A percentile compares a stretch with the other conserved stretches of the same genome.
These are phyloP conservation scores for Linurgus olivaceus DNA, from an alignment of 2,797 vertebrate genomes.

Conservation along the genomic window DNA sequence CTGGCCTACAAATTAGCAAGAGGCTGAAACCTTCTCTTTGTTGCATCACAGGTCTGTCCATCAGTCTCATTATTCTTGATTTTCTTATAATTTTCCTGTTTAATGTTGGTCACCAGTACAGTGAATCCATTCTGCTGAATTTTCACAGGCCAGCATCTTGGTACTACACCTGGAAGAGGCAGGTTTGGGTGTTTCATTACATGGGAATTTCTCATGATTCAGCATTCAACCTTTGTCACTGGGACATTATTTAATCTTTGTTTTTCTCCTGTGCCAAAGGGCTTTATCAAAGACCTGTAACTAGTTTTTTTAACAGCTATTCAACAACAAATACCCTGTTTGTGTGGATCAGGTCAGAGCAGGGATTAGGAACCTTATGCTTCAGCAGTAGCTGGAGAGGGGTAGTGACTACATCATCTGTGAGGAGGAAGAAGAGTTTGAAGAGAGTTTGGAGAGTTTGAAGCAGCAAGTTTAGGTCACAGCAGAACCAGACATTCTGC, in stretches of 20 bases:
- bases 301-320: background rate
- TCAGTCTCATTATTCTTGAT: background rate
- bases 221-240: background rate
- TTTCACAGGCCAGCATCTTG: background rate
- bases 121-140: background rate
- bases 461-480: background rate
- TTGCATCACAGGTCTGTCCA: background rate
- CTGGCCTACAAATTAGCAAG: background rate
- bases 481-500: background rate
- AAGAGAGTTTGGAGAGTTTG: background rate
- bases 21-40: background rate
- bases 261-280: background rate
- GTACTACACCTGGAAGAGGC: background rate
- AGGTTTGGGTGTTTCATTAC: background rate
- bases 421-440: background rate
- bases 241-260: background rate
- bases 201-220: background rate
- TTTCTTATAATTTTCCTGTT: background rate
- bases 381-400: background rate
- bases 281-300: background rate
- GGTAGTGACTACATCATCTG: background rate
- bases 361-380: background rate
- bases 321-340: background rate
- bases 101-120: background rate
- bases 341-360: background rate